phyloP scores from a whole-genome alignment of 2,888 invertebrate genomes.

The Mayetiola destructor region DNA sequence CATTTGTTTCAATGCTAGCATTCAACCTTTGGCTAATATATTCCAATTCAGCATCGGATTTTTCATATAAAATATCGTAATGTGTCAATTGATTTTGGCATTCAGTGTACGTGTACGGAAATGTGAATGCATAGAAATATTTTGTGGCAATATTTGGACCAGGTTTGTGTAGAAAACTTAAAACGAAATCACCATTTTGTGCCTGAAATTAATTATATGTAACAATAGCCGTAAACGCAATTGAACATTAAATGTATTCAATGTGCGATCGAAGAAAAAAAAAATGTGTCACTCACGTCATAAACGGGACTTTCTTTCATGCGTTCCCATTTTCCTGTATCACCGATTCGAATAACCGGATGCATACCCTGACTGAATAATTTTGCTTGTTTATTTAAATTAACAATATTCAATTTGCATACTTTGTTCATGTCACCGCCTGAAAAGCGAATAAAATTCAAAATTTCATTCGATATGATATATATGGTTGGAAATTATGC shows the following conservation, averaged over 20 bases:
- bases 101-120: conserved; percentile 75
- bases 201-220: conserved; percentile 32
- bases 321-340: conserved; percentile 68
- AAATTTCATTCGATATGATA: neutral
- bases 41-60: conserved; percentile 16
- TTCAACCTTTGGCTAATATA: conserved; percentile 16
- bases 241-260: neutral
- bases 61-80: conserved; percentile 41
- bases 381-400: conserved; percentile 78
- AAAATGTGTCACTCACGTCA: conserved; percentile 47
- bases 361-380: conserved; percentile 86
- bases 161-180: conserved; percentile 58
- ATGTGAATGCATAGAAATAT: conserved; percentile 81
- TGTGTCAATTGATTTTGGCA: conserved; percentile 55
- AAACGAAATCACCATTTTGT: conserved; percentile 55
- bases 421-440: conserved; percentile 39
- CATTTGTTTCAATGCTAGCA: neutral
- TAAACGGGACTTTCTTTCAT: conserved; percentile 65
- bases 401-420: conserved; percentile 70
- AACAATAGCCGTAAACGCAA: neutral
- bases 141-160: conserved; percentile 55
- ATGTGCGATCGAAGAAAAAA: conserved; percentile 7
- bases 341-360: conserved; percentile 63
- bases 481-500: conserved; percentile 8
- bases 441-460: conserved; percentile 21